Evolutionary conservation across 2,888 invertebrate genomes (phyloP).

Genomic region (Drosophila gaucha): DNA sequence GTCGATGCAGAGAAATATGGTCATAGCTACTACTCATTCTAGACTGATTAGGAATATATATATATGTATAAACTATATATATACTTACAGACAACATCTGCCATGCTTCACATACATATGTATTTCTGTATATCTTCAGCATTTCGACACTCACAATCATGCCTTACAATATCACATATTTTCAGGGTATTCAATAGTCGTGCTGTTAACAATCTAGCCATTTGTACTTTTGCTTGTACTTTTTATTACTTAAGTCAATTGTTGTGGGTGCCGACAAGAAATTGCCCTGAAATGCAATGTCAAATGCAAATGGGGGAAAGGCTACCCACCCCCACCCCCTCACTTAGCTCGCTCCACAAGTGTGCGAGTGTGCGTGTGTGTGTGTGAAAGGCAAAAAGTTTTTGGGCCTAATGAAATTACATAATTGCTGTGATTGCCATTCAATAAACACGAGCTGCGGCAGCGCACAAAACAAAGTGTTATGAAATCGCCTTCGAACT

Average conservation of each 20-base stretch:
- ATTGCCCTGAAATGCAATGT: slow-evolving; percentile 55
- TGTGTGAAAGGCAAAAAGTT: slow-evolving; percentile 36
- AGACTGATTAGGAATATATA: no score
- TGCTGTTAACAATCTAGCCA: background rate
- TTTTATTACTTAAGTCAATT: slow-evolving; percentile 58
- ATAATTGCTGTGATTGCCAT: slow-evolving; percentile 59
- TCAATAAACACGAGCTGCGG: slow-evolving; percentile 37
- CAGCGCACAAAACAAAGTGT: slow-evolving; percentile 27
- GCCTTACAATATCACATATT: no score
- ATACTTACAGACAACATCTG: no score
- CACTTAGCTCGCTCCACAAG: slow-evolving; percentile 19
- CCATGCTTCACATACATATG: no score
- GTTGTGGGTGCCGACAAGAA: slow-evolving; percentile 52
- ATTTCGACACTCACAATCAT: no score
- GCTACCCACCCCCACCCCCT: background rate
- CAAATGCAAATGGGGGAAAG: slow-evolving; percentile 49
- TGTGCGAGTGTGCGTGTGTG: slow-evolving; percentile 15
- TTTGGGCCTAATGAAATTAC: slow-evolving; percentile 58
- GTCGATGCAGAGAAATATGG: no score
- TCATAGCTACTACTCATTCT: no score
- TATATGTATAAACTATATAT: no score
- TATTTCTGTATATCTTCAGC: no score
- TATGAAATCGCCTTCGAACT: slow-evolving; percentile 49
- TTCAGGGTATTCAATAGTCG: slow-evolving; percentile 13
- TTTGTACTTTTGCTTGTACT: slow-evolving; percentile 21